Evolutionary conservation across 1,140 invertebrate genomes (phyloP), one percentile per base, ranked within the genome.

Genomic region (Musca vetustissima): DNA sequence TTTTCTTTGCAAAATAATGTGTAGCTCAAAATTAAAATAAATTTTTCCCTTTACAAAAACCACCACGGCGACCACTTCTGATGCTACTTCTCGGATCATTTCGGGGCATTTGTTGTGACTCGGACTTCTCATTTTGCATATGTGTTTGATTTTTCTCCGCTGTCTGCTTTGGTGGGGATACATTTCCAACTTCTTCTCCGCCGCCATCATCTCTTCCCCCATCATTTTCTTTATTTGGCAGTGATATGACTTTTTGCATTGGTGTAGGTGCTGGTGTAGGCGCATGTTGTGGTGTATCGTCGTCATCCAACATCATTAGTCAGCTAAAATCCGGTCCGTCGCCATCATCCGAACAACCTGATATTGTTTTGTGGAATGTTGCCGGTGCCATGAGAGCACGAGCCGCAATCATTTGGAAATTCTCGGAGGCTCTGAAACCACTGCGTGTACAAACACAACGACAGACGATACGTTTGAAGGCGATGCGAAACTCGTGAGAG

Each of bases 401-500:
- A 0, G 79, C 79, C 2, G 79, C 79, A 48, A 81, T 79, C 79
- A 81, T 81, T 64, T 81, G 79, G 77, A 81, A 81, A 68, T 81
- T 81, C 66, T 81, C 79, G 1, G 79, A 79, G 13, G 79, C 79
- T 8, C 79, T 73, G 73, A 82, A 82, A 14, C 78, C 80, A 43
- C 79, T 80, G 57, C 79, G 74, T 0, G 82, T 83, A 72, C 83
- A 84, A 9, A 83, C 85, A 74, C 87, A 87, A n/a, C 82, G 83
- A 17, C 89, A 86, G 0, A 92, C 92, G 15, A 93, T 82, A 69
- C 91, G 84, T 90, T 91, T 93, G 74, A 96, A 94, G 0, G 93
- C 93, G 67, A 90, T 85, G 74, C 92, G 88, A 79, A 95, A 95
- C 77, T 94, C 92, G 1, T 89, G 88, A 67, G 92, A 94, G 81